phyloP scores from a whole-genome alignment of 2,113 vertebrate genomes.

The Conger conger region DNA sequence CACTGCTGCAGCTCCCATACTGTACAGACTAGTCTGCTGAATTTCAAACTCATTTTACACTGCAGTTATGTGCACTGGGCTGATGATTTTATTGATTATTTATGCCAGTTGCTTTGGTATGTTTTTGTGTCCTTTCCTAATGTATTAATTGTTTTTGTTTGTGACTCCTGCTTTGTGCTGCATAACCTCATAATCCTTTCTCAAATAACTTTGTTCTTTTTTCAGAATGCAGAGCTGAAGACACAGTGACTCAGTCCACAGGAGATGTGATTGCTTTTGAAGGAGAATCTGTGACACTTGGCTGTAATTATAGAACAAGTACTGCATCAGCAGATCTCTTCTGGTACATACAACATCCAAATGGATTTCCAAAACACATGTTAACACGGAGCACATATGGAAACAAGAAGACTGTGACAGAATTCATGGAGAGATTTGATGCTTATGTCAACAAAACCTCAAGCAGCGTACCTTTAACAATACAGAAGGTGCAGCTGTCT shows the following conservation, averaged over 20 bases:
- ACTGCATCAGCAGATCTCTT: not conserved
- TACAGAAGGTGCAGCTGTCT: constrained; percentile 4
- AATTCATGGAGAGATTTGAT: not conserved
- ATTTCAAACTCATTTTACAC: not conserved
- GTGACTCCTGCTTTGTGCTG: not conserved
- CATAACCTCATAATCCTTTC: not conserved
- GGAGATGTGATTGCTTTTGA: constrained; percentile 20
- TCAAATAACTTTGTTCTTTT: not conserved
- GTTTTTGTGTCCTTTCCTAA: not conserved
- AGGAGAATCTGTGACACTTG: constrained; percentile 25
- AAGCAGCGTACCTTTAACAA: constrained; percentile 13
- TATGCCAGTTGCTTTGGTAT: not conserved
- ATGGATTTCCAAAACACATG: not conserved
- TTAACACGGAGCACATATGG: not conserved
- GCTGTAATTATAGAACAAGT: constrained; percentile 14
- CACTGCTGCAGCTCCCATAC: not conserved
- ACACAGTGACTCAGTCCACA: constrained; percentile 29
- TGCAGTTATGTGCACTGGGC: not conserved
- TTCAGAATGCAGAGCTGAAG: constrained; percentile 14
- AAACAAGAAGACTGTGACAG: not conserved
- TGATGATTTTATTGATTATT: not conserved
- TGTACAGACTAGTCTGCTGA: not conserved
- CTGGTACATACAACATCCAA: constrained; percentile 28
- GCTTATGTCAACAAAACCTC: not conserved
- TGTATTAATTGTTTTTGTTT: not conserved